A percentile compares a stretch with the other conserved stretches of the same genome.
Evolutionary conservation across 30 jellyfish, hydroid and myxozoan genomes (phyloP).

Genomic region (Chrysaora quinquecirrha): DNA sequence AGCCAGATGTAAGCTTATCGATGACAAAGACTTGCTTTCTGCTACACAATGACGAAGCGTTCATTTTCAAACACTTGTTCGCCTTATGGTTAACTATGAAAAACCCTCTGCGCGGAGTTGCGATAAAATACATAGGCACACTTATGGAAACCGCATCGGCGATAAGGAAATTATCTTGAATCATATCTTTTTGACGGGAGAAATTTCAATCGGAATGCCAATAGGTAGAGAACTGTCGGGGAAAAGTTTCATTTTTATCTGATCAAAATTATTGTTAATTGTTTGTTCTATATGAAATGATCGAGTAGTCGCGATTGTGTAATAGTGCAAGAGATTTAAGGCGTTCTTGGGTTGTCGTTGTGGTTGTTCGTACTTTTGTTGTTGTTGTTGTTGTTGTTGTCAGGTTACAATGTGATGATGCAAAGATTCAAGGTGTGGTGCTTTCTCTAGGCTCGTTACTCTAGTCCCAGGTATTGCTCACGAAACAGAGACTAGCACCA

Average conservation of each 20-base stretch:
- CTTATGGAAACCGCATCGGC: slow-evolving; percentile 55
- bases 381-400: too few species aligned
- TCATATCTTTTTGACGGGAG: slow-evolving; percentile 79
- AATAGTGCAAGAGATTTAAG: too few species aligned
- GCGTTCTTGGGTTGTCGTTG: too few species aligned
- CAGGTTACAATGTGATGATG: too few species aligned
- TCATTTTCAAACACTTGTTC: slow-evolving; percentile 34
- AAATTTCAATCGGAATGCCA: slow-evolving; percentile 65
- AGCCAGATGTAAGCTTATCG: slow-evolving; percentile 69
- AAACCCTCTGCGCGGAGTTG: slow-evolving; percentile 25
- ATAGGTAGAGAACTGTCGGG: slow-evolving; percentile 44
- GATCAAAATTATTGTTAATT: slow-evolving; percentile 1
- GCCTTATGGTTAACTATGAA: slow-evolving; percentile 3
- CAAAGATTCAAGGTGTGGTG: too few species aligned
- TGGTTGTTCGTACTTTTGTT: too few species aligned
- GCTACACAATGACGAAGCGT: too few species aligned
- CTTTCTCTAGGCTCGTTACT: too few species aligned
- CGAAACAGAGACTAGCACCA: too few species aligned
- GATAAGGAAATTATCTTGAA: slow-evolving; percentile 47
- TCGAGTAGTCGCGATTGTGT: too few species aligned
- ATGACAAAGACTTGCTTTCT: slow-evolving; percentile 29
- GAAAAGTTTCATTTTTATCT: slow-evolving; percentile 27
- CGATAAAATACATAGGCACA: slow-evolving; percentile 42
- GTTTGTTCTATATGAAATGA: too few species aligned
- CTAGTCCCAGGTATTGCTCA: too few species aligned